Percentiles rank a stretch among this genome's conserved stretches.
Evolutionary conservation across 2,888 invertebrate species (phyloP).

Genomic region (Philhelius pedissequus): DNA sequence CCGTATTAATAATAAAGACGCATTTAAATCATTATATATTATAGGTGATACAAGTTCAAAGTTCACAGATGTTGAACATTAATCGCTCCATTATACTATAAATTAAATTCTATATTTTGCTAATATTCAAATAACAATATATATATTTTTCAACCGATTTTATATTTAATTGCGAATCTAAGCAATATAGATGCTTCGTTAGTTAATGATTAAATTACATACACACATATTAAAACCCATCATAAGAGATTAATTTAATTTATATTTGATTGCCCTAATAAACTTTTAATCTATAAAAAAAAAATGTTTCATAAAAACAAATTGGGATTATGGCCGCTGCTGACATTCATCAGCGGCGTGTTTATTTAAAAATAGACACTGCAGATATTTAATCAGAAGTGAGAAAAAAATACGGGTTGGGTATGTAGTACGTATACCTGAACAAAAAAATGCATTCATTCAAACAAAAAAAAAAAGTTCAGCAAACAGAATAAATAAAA

Average conservation of each 20-base stretch:
- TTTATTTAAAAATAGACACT: constrained; percentile 10
- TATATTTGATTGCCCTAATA: not conserved
- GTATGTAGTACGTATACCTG: too few relatives aligned
- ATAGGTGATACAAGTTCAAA: not conserved
- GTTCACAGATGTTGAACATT: not conserved
- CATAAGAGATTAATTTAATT: not conserved
- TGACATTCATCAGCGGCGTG: constrained; percentile 21
- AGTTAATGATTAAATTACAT: not conserved
- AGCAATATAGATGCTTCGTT: not conserved
- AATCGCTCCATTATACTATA: not conserved
- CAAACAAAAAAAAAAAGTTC: not conserved
- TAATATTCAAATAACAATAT: too few relatives aligned
- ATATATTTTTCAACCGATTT: not conserved
- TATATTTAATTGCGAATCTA: not conserved
- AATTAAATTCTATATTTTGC: too few relatives aligned
- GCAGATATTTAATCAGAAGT: not conserved
- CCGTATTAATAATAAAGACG: not conserved
- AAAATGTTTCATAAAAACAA: constrained; percentile 9
- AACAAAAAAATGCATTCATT: constrained; percentile 5
- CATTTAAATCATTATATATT: not conserved
- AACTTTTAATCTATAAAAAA: not conserved
- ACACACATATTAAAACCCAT: not conserved
- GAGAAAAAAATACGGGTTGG: not conserved
- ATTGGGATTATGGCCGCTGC: constrained; percentile 1
- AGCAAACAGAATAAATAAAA: not conserved